Percentiles rank a stretch among this genome's conserved stretches.
These are phyloP conservation scores for Garrulus glandarius DNA, from an alignment of 2,797 vertebrate species.

Conservation along the genomic window DNA sequence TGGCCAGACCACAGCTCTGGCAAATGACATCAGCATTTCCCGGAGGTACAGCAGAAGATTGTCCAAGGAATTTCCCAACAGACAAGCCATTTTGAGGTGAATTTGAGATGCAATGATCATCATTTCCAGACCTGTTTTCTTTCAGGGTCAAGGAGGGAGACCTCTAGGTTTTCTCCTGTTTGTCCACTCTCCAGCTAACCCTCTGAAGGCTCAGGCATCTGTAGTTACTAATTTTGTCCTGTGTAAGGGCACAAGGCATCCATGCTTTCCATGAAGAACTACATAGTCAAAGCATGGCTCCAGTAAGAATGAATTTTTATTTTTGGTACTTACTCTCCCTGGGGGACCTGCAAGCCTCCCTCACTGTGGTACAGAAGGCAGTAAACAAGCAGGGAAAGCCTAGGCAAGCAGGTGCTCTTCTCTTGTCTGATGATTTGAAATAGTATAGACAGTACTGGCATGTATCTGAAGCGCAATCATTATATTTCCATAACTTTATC, in stretches of 20 bases:
- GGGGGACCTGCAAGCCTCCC: background rate
- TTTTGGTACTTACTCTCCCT: background rate
- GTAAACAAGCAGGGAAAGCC: background rate
- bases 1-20: background rate
- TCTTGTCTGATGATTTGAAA: constrained; percentile 6
- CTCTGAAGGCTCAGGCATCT: background rate
- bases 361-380: background rate
- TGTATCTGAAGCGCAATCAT: background rate
- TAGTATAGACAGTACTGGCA: background rate
- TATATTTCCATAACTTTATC: constrained; percentile 56
- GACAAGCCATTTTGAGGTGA: background rate
- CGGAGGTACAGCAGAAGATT: background rate
- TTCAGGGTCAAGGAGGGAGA: background rate
- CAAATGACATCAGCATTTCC: background rate
- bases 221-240: background rate
- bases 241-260: background rate
- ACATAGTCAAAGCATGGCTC: background rate
- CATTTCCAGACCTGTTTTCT: background rate
- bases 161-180: background rate
- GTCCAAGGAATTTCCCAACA: background rate
- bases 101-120: background rate
- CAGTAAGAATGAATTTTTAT: background rate
- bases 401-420: constrained; percentile 21
- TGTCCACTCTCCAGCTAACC: fast-evolving
- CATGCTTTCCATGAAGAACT: background rate